phyloP scores from a whole-genome alignment of 2,797 vertebrate species.

The Loris lydekkerianus region DNA sequence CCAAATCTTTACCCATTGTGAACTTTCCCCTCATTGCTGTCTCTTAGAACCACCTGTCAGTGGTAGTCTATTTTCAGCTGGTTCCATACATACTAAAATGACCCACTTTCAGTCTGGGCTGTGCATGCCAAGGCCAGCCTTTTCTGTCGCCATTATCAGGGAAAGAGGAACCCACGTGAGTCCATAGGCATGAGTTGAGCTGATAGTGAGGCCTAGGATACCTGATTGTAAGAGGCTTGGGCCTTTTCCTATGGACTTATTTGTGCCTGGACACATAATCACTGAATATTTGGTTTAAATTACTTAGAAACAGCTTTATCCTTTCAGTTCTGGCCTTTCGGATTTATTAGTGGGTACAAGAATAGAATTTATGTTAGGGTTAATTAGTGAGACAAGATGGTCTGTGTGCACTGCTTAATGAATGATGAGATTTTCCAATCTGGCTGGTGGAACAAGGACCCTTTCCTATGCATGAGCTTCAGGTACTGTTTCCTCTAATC shows the following conservation, averaged over 20 bases:
- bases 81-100: background rate
- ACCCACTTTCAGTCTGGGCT: background rate
- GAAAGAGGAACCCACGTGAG: background rate
- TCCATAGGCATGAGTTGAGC: background rate
- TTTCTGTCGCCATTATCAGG: background rate
- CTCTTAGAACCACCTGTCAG: background rate
- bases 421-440: background rate
- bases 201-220: background rate
- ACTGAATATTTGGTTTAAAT: background rate
- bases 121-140: background rate
- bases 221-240: background rate
- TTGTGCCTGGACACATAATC: background rate
- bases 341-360: background rate
- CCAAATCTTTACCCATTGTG: background rate
- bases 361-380: background rate
- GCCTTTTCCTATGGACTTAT: background rate
- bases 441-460: background rate
- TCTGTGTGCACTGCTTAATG: background rate
- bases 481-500: background rate
- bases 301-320: background rate
- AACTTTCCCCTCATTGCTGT: background rate
- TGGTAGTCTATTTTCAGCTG: background rate
- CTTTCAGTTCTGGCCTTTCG: background rate
- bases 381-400: conserved; percentile 31
- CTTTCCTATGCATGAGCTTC: background rate